Conservation (phyloP, 2,797 vertebrate genomes). For the Catostomus latipinnis region DNA sequence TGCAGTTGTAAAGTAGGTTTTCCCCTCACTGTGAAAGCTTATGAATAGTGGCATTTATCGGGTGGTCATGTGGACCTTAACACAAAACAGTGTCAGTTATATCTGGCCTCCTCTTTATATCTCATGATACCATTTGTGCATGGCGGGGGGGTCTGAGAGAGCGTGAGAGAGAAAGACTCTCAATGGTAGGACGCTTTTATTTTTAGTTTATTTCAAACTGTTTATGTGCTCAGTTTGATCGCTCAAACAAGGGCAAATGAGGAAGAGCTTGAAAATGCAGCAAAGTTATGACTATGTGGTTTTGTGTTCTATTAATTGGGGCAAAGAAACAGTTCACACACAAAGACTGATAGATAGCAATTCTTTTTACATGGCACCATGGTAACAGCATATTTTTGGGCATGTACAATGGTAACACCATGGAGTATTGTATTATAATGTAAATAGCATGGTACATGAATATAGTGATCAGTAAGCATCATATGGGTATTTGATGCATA, state of each 20-base stretch:
- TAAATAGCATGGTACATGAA: too few relatives aligned
- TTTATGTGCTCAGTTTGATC: slow-evolving; percentile 8
- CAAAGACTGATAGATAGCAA: too few relatives aligned
- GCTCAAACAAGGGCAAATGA: background rate
- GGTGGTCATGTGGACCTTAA: slow-evolving; percentile 68
- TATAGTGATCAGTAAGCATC: too few relatives aligned
- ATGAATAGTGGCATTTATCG: slow-evolving; percentile 71
- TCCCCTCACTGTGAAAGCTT: slow-evolving; percentile 29
- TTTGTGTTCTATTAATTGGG: background rate
- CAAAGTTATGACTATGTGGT: background rate
- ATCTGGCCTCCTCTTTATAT: slow-evolving; percentile 62
- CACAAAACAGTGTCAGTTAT: slow-evolving; percentile 61
- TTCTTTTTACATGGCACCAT: too few relatives aligned
- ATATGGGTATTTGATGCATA: too few relatives aligned
- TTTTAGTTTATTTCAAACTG: slow-evolving; percentile 37
- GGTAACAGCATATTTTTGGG: too few relatives aligned
- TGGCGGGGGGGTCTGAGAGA: slow-evolving; percentile 11
- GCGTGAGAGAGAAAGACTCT: slow-evolving; percentile 30
- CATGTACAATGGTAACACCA: too few relatives aligned
- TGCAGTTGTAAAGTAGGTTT: slow-evolving; percentile 20
- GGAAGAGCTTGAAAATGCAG: background rate
- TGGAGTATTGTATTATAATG: too few relatives aligned
- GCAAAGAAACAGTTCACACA: background rate
- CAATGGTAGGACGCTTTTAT: slow-evolving; percentile 19
- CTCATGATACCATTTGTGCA: slow-evolving; percentile 65